Conservation (phyloP, 2,113 vertebrate species). For the Pseudolaguvia tuberculata region DNA sequence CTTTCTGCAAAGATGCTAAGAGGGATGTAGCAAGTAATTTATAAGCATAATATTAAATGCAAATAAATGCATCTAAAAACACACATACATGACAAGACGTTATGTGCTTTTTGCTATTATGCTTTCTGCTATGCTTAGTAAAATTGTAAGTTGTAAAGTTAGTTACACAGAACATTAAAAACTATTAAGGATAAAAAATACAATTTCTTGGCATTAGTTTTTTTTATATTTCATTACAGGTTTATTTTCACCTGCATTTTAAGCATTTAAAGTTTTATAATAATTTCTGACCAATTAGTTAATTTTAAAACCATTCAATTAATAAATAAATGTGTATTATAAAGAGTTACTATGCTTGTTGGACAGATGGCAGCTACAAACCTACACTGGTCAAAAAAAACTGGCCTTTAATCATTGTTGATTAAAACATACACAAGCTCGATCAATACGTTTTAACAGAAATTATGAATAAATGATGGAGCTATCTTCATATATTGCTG, state of each 20-base stretch:
- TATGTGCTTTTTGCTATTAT: too few relatives aligned
- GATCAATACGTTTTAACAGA: not conserved
- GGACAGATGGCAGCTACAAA: not conserved
- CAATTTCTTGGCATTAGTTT: too few relatives aligned
- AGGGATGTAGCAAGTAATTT: not conserved
- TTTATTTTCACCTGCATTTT: too few relatives aligned
- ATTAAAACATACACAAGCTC: not conserved
- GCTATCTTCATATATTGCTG: conserved; percentile 50
- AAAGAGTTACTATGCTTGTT: not conserved
- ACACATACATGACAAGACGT: not conserved
- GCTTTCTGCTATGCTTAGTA: not conserved
- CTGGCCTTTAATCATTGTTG: not conserved
- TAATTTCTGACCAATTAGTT: too few relatives aligned
- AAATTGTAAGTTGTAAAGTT: too few relatives aligned
- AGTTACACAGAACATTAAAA: too few relatives aligned
- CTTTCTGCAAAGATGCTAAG: too few relatives aligned
- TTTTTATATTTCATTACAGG: too few relatives aligned
- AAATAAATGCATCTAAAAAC: not conserved
- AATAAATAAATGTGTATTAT: not conserved
- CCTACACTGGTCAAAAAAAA: not conserved
- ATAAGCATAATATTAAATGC: not conserved
- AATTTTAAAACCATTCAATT: not conserved
- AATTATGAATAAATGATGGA: conserved; percentile 55
- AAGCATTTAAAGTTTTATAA: too few relatives aligned
- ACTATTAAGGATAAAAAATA: too few relatives aligned